Evolutionary conservation across 2,113 vertebrate species (phyloP), one percentile per base, ranked within the genome.

Genomic region (Drymodes brunneopygia): DNA sequence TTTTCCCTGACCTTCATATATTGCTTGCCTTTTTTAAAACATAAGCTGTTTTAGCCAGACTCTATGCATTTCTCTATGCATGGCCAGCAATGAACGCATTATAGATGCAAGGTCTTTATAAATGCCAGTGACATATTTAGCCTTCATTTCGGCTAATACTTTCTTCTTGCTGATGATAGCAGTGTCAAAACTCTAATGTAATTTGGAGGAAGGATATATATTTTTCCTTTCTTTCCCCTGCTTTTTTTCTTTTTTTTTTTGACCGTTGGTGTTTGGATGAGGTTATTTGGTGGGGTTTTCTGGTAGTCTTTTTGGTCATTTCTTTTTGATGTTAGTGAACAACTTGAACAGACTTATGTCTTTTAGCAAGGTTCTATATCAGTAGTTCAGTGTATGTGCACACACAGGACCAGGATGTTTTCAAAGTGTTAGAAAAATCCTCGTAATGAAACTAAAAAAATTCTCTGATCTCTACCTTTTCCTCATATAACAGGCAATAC

Each of bases 211-310:
- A 65, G 4, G 1, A 7, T 5, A 22, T 44, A 7, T 5, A 22
- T 44, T 70, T 44, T 25, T 2, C 3, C 5, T 10, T 62, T 35
- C 35, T 22, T 25, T 1, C 4, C 23, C 15, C 5, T 15, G 2
- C 0, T 7, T 27, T 48, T 18, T 23, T 28, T 12, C 2, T 5
- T 57, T 8, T 48, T 22, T n/a, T 27, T 20, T 44, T 25, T 13
- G n/a, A n/a, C n/a, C n/a, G 2, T 56, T 15, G 1, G 3, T 12
- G 5, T 42, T 72, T 64, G 14, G 7, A 31, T 42, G 9, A 56
- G 9, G 3, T 35, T 36, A 28, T 51, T 38, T 38, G 11, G 21
- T 38, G 10, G 1, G 4, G 0, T 61, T 61, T 61, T 47, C 38
- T 61, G 8, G 13, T 12, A 50, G 20, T 2, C 8, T 38, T 54